Percentiles rank a stretch among this genome's conserved stretches.
These are phyloP conservation scores for Cepaea hortensis DNA, from an alignment of 2,888 invertebrate genomes.

Conservation along the genomic window DNA sequence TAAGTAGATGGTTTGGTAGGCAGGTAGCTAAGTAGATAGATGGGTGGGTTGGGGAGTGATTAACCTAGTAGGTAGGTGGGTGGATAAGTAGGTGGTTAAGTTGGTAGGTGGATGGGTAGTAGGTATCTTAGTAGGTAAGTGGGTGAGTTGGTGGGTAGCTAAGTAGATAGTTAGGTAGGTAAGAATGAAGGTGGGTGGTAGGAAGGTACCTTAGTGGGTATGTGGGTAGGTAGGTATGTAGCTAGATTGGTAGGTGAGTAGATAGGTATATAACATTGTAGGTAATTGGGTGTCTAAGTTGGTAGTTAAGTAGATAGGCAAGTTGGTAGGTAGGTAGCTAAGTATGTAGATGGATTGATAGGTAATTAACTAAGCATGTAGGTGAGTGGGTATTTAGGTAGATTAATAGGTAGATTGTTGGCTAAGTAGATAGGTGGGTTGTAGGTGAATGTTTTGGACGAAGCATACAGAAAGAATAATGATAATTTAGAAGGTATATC, in stretches of 20 bases:
- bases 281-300: background rate
- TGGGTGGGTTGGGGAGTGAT: background rate
- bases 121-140: background rate
- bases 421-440: too few species aligned
- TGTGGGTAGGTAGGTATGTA: background rate
- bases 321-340: constrained; percentile 9
- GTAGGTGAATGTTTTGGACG: background rate
- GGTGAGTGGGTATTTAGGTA: background rate
- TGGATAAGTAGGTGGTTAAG: background rate
- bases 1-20: background rate
- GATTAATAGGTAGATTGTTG: constrained; percentile 5
- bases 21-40: background rate
- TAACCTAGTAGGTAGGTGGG: background rate
- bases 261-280: constrained; percentile 14
- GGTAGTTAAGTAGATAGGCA: constrained; percentile 14
- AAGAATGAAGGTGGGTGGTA: background rate
- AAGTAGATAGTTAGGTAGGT: background rate
- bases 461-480: too few species aligned
- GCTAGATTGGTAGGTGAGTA: background rate
- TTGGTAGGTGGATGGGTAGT: background rate
- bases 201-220: background rate
- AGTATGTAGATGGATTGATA: constrained; percentile 8
- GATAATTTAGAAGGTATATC: too few species aligned
- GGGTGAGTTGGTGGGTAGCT: background rate
- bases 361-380: background rate